Percentiles rank a stretch among this genome's conserved stretches.
phyloP scores from a whole-genome alignment of 1,140 invertebrate genomes.

The Saccostrea glomerata region DNA sequence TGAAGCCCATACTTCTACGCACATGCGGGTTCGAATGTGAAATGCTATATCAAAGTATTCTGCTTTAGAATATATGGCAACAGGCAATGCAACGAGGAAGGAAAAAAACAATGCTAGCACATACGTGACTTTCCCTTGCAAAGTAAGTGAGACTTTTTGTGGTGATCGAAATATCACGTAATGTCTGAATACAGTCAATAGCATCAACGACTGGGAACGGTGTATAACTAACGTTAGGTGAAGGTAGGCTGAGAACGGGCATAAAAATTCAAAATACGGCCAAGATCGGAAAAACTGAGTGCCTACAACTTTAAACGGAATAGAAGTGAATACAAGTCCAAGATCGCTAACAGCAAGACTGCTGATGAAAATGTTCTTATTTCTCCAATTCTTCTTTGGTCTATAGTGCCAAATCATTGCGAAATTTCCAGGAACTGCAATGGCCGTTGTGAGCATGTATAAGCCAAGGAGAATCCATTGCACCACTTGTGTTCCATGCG shows the following conservation, averaged over 20 bases:
- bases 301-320: slow-evolving; percentile 46
- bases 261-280: slow-evolving; percentile 32
- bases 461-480: slow-evolving; percentile 24
- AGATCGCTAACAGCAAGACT: slow-evolving; percentile 46
- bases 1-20: slow-evolving; percentile 40
- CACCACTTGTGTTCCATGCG: background rate
- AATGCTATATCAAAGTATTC: slow-evolving; percentile 33
- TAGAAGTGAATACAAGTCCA: slow-evolving; percentile 22
- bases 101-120: slow-evolving; percentile 19
- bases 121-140: slow-evolving; percentile 34
- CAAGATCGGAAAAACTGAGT: slow-evolving; percentile 41
- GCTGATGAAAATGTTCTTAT: slow-evolving; percentile 30
- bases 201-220: slow-evolving; percentile 15
- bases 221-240: slow-evolving; percentile 43
- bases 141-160: slow-evolving; percentile 17
- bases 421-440: slow-evolving; percentile 1
- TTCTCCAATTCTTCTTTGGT: background rate
- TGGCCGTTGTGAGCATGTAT: background rate
- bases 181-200: slow-evolving; percentile 40
- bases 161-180: slow-evolving; percentile 43
- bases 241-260: slow-evolving; percentile 45
- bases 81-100: slow-evolving; percentile 12
- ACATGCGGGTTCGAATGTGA: slow-evolving; percentile 20
- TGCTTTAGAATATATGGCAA: slow-evolving; percentile 43
- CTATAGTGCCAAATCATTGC: background rate